Percentiles rank a stretch among this genome's conserved stretches.
These are phyloP conservation scores for Lepisosteus oculatus DNA, from an alignment of 2,113 vertebrate genomes.

Conservation along the genomic window DNA sequence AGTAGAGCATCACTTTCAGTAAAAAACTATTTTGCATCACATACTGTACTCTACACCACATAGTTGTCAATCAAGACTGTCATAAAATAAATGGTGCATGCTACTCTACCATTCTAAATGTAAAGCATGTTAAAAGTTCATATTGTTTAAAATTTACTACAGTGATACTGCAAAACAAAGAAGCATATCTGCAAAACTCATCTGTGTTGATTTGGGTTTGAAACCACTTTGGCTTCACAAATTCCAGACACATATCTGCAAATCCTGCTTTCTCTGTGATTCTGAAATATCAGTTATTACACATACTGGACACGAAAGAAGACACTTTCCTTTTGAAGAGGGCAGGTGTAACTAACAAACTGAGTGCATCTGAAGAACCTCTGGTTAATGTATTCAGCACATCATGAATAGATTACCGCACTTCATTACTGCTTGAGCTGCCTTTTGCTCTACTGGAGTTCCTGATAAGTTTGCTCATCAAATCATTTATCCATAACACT, in stretches of 20 bases:
- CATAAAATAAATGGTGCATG: slow-evolving; percentile 1
- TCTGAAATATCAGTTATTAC: not conserved
- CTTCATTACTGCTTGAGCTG: too few species aligned
- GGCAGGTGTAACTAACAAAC: not conserved
- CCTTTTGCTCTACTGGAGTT: too few species aligned
- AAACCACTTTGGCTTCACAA: not conserved
- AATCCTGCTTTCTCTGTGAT: not conserved
- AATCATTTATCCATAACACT: too few species aligned
- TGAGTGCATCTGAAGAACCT: not conserved
- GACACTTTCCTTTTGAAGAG: not conserved
- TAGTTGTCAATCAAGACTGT: slow-evolving; percentile 3
- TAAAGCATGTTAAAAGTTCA: slow-evolving; percentile 13
- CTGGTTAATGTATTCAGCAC: slow-evolving; percentile 1
- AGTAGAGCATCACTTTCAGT: too few species aligned
- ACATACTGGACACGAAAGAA: not conserved
- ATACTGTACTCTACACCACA: too few species aligned
- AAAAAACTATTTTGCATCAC: too few species aligned
- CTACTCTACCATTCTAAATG: not conserved
- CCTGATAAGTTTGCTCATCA: too few species aligned
- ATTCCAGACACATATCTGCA: slow-evolving; percentile 3
- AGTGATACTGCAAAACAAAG: not conserved
- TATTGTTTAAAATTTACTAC: not conserved
- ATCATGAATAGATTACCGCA: not conserved
- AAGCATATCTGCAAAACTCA: not conserved
- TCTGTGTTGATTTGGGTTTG: too few species aligned